A percentile compares a stretch with the other conserved stretches of the same genome.
Conservation (phyloP, 2,888 invertebrate species). For the Sphaerophoria rueppellii region DNA sequence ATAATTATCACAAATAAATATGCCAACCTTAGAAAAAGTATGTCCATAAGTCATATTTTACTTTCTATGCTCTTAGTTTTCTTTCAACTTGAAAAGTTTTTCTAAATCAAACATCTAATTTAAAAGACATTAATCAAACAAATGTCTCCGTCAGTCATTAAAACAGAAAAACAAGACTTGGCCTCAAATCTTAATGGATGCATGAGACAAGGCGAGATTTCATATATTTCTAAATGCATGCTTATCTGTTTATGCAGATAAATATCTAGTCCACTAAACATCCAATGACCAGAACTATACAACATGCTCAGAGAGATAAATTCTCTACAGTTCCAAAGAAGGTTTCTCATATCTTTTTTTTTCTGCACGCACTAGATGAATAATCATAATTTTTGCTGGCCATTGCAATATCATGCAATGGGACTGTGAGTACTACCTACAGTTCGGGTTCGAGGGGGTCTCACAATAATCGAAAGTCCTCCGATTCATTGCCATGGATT, state of each 20-base stretch:
- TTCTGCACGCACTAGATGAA: constrained; percentile 53
- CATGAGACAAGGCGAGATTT: too few species aligned
- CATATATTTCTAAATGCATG: too few species aligned
- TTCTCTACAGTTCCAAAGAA: constrained; percentile 32
- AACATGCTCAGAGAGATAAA: neutral
- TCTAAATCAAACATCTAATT: too few species aligned
- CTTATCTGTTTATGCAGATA: constrained; percentile 33
- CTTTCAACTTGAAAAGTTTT: too few species aligned
- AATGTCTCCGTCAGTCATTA: too few species aligned
- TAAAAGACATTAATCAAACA: too few species aligned
- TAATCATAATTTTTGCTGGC: constrained; percentile 47
- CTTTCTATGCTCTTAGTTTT: too few species aligned
- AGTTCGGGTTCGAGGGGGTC: neutral
- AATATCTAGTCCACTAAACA: constrained; percentile 27
- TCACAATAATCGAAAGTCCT: constrained; percentile 50
- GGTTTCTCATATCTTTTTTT: constrained; percentile 2
- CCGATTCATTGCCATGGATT: neutral
- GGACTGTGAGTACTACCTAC: neutral
- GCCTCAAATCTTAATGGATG: too few species aligned
- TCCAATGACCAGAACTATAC: constrained; percentile 42
- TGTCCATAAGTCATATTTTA: too few species aligned
- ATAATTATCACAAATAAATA: too few species aligned
- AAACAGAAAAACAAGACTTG: too few species aligned
- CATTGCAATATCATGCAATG: constrained; percentile 6
- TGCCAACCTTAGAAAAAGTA: too few species aligned